phyloP scores from a whole-genome alignment of 1,140 invertebrate species.

The Phocides pigmalion region DNA sequence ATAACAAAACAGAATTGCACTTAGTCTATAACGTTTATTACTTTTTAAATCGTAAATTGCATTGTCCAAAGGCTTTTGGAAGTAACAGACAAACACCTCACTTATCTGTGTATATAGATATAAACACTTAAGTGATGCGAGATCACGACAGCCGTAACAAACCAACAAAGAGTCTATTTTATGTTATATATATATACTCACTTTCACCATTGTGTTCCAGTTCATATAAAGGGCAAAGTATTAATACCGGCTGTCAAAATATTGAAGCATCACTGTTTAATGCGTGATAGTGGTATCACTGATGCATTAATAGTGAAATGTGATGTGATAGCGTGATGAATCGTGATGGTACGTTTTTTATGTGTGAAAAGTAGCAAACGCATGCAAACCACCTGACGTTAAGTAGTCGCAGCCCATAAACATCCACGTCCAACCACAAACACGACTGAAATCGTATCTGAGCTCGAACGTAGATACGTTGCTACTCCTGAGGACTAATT shows the following conservation, averaged over 20 bases:
- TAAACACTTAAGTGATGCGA: constrained; percentile 17
- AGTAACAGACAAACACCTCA: too few species aligned
- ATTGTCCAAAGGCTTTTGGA: too few species aligned
- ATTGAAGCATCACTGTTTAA: constrained; percentile 15
- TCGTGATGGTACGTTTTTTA: not conserved
- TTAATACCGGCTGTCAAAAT: constrained; percentile 13
- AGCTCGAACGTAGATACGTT: too few species aligned
- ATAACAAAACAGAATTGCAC: too few species aligned
- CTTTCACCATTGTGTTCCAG: constrained; percentile 9
- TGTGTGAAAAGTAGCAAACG: too few species aligned
- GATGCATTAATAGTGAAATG: not conserved
- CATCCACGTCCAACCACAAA: too few species aligned
- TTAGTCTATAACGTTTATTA: too few species aligned
- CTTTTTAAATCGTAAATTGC: too few species aligned
- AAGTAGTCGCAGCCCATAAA: too few species aligned
- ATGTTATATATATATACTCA: constrained; percentile 14
- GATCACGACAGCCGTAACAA: constrained; percentile 11
- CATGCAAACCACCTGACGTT: too few species aligned
- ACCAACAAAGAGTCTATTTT: constrained; percentile 22
- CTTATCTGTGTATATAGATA: not conserved
- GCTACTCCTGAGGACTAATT: too few species aligned
- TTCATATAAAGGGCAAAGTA: not conserved
- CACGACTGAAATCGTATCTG: too few species aligned
- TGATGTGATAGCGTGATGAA: not conserved
- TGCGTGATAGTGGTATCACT: not conserved